Conservation (phyloP, 2,113 vertebrate genomes). For the Protobothrops mucrosquamatus region DNA sequence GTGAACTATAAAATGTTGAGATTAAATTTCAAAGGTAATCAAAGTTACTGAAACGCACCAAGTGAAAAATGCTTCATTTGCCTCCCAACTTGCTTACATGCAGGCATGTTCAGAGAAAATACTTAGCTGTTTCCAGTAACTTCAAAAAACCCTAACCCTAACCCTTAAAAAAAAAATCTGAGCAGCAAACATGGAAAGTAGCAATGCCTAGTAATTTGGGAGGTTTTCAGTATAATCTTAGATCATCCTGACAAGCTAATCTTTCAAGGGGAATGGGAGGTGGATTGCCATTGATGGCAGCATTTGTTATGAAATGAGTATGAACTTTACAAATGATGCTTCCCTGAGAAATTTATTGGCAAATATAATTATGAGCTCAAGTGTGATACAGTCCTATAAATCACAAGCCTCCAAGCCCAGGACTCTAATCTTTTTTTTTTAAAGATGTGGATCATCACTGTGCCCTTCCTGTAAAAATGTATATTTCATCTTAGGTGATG, state of each 20-base stretch:
- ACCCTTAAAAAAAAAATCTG: constrained; percentile 11
- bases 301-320: constrained; percentile 50
- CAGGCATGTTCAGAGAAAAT: constrained; percentile 22
- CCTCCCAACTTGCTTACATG: background rate
- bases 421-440: constrained; percentile 11
- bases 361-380: constrained; percentile 52
- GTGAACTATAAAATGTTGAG: background rate
- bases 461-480: constrained; percentile 15
- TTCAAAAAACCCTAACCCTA: background rate
- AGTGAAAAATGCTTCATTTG: constrained; percentile 17
- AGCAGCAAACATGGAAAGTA: constrained; percentile 16
- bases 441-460: constrained; percentile 15
- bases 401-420: constrained; percentile 41
- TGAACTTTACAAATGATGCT: constrained; percentile 48
- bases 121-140: constrained; percentile 22
- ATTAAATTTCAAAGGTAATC: constrained; percentile 10
- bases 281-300: constrained; percentile 30
- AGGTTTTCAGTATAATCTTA: constrained; percentile 43
- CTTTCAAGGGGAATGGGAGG: constrained; percentile 4
- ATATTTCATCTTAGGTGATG: constrained; percentile 20
- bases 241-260: constrained; percentile 26
- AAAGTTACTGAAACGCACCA: background rate
- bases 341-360: constrained; percentile 45
- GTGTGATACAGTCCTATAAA: constrained; percentile 47
- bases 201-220: background rate